Evolutionary conservation across 2,797 vertebrate genomes (phyloP).

Genomic region (Okamejei kenojei): DNA sequence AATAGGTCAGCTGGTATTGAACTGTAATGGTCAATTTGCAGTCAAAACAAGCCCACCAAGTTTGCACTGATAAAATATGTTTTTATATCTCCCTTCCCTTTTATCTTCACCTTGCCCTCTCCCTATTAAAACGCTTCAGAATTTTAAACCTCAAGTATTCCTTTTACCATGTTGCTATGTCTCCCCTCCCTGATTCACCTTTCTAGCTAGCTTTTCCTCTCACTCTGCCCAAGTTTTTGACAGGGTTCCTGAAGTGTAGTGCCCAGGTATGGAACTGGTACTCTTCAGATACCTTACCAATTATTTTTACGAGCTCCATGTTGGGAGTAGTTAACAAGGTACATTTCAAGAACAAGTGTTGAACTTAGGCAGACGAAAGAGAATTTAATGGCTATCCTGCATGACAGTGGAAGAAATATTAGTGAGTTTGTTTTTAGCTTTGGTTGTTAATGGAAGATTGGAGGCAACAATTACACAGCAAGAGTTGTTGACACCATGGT

Average conservation of each 20-base stretch:
- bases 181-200: not conserved
- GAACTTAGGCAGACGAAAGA: not conserved
- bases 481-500: not conserved
- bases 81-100: not conserved
- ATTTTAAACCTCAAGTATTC: too few relatives aligned
- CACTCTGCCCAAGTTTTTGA: not conserved
- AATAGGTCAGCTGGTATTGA: not conserved
- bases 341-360: not conserved
- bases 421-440: not conserved
- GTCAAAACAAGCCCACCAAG: too few relatives aligned
- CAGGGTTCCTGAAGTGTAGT: not conserved
- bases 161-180: too few relatives aligned
- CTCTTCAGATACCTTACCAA: not conserved
- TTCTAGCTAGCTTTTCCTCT: not conserved
- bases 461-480: conserved; percentile 15
- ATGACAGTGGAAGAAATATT: not conserved
- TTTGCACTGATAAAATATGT: too few relatives aligned
- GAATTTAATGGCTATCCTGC: not conserved
- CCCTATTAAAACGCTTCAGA: too few relatives aligned
- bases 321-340: not conserved
- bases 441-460: not conserved
- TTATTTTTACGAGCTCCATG: not conserved
- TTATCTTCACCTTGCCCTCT: not conserved
- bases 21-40: not conserved
- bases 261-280: not conserved